Conservation (phyloP, 2,113 vertebrate genomes). For the Rattus rattus region DNA sequence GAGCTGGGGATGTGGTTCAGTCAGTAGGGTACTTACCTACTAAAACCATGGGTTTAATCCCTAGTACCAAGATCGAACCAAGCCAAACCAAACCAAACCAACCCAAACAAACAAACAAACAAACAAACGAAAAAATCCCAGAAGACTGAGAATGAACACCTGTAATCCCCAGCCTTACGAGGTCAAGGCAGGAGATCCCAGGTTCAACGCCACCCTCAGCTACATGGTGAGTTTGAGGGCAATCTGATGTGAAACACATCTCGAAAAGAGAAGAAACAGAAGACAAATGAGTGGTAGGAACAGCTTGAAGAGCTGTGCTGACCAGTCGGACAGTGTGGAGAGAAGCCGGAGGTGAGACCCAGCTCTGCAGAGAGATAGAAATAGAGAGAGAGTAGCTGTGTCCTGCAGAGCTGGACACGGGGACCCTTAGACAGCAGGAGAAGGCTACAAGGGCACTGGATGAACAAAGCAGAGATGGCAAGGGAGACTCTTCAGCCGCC, state of each 20-base stretch:
- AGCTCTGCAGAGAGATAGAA: no score
- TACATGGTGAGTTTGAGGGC: neutral
- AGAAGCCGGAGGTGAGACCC: neutral
- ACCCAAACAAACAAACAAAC: neutral
- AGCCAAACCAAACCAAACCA: neutral
- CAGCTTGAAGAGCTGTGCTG: no score
- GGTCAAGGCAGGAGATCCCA: neutral
- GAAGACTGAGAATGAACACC: neutral
- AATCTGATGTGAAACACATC: neutral
- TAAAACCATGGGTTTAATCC: neutral
- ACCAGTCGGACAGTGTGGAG: neutral
- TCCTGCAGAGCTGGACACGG: neutral
- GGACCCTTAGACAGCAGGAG: conserved; percentile 47
- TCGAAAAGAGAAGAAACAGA: neutral
- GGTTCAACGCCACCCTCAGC: neutral
- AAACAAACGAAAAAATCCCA: neutral
- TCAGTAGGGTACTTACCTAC: no score
- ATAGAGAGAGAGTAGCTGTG: neutral
- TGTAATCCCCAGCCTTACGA: neutral
- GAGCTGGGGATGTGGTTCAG: neutral
- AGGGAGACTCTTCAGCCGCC: neutral
- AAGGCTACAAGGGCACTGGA: conserved; percentile 69
- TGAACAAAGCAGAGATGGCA: neutral
- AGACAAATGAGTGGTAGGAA: neutral
- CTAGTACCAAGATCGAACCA: neutral